Percentiles rank a stretch among this genome's conserved stretches.
phyloP scores from a whole-genome alignment of 23 tunicate species.

The Ciona savignyi region DNA sequence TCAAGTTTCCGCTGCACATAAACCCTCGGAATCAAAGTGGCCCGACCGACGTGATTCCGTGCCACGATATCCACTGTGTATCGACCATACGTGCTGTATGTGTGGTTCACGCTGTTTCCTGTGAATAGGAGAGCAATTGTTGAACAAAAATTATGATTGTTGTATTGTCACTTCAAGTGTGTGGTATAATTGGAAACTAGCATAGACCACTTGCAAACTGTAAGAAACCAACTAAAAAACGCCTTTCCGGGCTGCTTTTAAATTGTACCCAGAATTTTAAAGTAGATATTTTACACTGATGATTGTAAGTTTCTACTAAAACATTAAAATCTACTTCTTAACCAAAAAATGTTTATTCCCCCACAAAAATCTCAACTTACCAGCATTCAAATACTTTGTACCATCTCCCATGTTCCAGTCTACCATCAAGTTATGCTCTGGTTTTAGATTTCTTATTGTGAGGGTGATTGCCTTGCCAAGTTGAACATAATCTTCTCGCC shows the following conservation, averaged over 20 bases:
- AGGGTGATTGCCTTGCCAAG: conserved; percentile 7
- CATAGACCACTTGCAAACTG: too few species aligned
- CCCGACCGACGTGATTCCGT: conserved; percentile 4
- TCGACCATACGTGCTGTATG: neutral
- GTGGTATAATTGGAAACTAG: too few species aligned
- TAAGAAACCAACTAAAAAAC: too few species aligned
- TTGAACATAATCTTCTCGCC: conserved; percentile 11
- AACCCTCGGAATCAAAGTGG: conserved; percentile 9
- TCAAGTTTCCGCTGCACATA: conserved; percentile 5
- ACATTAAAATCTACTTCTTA: too few species aligned
- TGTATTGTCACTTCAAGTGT: neutral
- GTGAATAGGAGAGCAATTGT: neutral
- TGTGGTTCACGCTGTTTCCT: conserved; percentile 1
- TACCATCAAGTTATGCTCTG: conserved; percentile 16
- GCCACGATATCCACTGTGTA: neutral
- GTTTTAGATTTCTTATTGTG: conserved; percentile 10
- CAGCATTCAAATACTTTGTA: conserved; percentile 18
- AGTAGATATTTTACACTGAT: too few species aligned
- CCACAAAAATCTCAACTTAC: conserved; percentile 8
- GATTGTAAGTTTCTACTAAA: too few species aligned
- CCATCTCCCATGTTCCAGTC: conserved; percentile 54
- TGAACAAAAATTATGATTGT: neutral
- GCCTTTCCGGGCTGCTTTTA: too few species aligned
- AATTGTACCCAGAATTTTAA: too few species aligned
- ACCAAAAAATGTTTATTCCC: too few species aligned